Evolutionary conservation across 2,888 invertebrate species (phyloP), one percentile per base, ranked within the genome.

Genomic region (Limenitis camilla): DNA sequence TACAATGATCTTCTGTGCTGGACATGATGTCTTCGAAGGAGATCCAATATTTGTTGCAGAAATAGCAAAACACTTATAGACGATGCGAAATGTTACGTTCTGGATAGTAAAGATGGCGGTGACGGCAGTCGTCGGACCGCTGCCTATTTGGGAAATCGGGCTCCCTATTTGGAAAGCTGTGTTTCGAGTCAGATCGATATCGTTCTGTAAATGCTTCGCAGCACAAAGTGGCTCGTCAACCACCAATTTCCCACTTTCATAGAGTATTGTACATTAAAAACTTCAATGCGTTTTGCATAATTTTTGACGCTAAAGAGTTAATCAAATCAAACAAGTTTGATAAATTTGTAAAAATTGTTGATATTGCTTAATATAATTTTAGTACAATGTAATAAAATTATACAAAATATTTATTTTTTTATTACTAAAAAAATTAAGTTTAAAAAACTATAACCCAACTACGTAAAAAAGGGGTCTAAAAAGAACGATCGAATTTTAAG

Each of bases 151-250:
- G 85, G 84, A 62, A 78, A 64, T 67, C 69, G 62, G 68, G 59
- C 61, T 61, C 85, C 87, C 78, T 85, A 87, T 87, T 86, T 78
- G 87, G 87, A 84, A 87, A 74, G 77, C 86, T 87, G 85, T 71
- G 72, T 68, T 74, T 76, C 84, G 76, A 80, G 81, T 75, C 71
- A 72, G 81, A 82, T 84, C 78, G 69, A 75, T 81, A 84, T 83
- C 82, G 69, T 67, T 55, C 66, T 64, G 68, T 69, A 69, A 66
- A 54, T 65, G 66, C 69, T 73, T 66, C 69, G 72, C 72, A 62
- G 52, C 58, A 56, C 68, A 70, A 71, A 61, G 52, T 59, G 47
- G 61, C 61, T 67, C 70, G 72, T 75, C 82, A 76, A 57, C 71
- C 55, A 63, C 61, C 74, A 72, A 69, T 84, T 83, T 79, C 68